These are phyloP conservation scores for Oreohelix idahoensis DNA, from an alignment of 1,140 invertebrate species.

Conservation along the genomic window DNA sequence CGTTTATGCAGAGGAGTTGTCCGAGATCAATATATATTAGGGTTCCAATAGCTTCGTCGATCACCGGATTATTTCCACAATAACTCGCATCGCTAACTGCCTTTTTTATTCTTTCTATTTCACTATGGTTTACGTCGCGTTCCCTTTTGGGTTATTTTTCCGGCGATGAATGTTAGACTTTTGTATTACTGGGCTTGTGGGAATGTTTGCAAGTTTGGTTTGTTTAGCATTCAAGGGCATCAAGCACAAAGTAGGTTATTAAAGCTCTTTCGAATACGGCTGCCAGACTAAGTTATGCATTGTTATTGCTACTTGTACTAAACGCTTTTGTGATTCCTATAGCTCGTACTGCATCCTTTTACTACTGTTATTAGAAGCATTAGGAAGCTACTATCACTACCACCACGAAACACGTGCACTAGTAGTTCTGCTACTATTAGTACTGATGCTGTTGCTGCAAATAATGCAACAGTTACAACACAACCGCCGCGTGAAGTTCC, in stretches of 20 bases:
- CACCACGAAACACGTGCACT: no score
- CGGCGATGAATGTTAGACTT: not conserved
- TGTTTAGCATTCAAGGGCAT: not conserved
- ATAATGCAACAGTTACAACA: no score
- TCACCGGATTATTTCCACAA: conserved; percentile 41
- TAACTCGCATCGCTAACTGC: conserved; percentile 20
- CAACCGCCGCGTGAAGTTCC: no score
- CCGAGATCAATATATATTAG: conserved; percentile 48
- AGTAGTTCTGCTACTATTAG: no score
- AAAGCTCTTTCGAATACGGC: no score
- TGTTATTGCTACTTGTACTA: no score
- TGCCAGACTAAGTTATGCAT: no score
- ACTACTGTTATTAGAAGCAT: no score
- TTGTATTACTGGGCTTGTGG: not conserved
- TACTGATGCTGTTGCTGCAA: no score
- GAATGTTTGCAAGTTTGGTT: not conserved
- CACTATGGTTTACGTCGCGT: not conserved
- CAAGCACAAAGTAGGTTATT: not conserved
- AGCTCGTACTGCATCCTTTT: no score
- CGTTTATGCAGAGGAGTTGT: conserved; percentile 44
- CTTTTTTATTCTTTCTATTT: conserved; percentile 4
- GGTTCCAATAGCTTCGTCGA: conserved; percentile 37
- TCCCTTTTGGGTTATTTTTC: not conserved
- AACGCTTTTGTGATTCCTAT: no score
- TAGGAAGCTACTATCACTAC: no score